phyloP scores from a whole-genome alignment of 2,797 vertebrate species.

The Microctenopoma lineatum region DNA sequence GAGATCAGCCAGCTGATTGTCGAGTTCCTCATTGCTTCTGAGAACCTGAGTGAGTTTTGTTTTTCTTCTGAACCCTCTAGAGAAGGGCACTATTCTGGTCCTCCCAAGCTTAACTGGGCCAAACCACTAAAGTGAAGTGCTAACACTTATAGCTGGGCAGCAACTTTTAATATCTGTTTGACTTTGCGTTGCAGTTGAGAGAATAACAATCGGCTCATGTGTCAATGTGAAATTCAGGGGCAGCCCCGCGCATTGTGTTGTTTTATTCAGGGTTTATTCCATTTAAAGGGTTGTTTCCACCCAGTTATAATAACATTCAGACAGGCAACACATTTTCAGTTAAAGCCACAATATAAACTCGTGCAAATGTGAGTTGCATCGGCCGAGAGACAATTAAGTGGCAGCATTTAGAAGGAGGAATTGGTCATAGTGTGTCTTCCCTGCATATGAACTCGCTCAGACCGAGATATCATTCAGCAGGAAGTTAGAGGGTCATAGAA shows the following conservation, averaged over 20 bases:
- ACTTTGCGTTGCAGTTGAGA: background rate
- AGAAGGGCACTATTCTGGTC: conserved; percentile 30
- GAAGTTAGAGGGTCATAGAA: conserved; percentile 18
- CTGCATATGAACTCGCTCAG: conserved; percentile 20
- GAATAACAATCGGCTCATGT: background rate
- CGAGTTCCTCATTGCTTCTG: conserved; percentile 60
- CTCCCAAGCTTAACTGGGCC: too few species aligned
- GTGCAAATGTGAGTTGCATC: background rate
- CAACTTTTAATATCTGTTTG: background rate
- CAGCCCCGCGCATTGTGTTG: background rate
- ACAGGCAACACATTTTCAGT: too few species aligned
- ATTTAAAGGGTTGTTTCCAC: background rate
- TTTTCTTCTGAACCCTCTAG: conserved; percentile 15
- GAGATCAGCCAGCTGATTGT: conserved; percentile 7
- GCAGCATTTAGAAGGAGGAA: conserved; percentile 40
- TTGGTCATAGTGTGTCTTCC: conserved; percentile 4
- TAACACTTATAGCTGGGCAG: background rate
- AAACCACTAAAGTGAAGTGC: conserved; percentile 1
- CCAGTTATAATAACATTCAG: background rate
- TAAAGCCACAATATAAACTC: background rate
- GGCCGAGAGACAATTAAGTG: background rate
- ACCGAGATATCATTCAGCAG: conserved; percentile 8
- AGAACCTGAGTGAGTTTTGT: conserved; percentile 27
- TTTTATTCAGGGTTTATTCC: too few species aligned
- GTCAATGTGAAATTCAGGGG: background rate